phyloP scores from a whole-genome alignment of 2,888 invertebrate species.

The Allophyes oxyacanthae region DNA sequence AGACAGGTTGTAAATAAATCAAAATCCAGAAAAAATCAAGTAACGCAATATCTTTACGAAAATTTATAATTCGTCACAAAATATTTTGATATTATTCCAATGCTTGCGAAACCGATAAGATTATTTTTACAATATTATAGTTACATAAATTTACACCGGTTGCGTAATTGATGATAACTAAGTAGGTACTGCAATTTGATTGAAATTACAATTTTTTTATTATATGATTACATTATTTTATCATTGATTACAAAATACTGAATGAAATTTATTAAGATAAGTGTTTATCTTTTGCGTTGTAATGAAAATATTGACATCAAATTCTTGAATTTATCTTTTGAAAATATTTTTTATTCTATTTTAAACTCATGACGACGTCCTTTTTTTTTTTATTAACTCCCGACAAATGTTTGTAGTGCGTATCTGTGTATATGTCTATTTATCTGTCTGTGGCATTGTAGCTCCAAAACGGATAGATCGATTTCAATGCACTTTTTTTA shows the following conservation, averaged over 20 bases:
- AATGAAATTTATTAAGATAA: constrained; percentile 67
- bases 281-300: constrained; percentile 16
- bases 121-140: constrained; percentile 27
- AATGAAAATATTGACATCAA: constrained; percentile 4
- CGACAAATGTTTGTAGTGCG: too few species aligned
- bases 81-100: constrained; percentile 13
- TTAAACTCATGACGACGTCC: too few species aligned
- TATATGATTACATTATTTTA: constrained; percentile 50
- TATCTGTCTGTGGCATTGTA: too few species aligned
- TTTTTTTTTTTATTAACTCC: too few species aligned
- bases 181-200: constrained; percentile 41
- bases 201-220: constrained; percentile 37
- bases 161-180: constrained; percentile 34
- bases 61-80: constrained; percentile 24
- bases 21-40: background rate
- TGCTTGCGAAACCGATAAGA: constrained; percentile 37
- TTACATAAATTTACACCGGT: constrained; percentile 18
- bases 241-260: constrained; percentile 69
- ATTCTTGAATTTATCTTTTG: constrained; percentile 31
- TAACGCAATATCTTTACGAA: background rate
- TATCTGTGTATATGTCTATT: too few species aligned
- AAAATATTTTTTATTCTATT: background rate
- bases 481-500: too few species aligned
- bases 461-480: too few species aligned
- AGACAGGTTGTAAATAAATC: too few species aligned